Base-by-base conservation (phyloP, 2,888 invertebrate genomes). In the Macaria liturata region DNA sequence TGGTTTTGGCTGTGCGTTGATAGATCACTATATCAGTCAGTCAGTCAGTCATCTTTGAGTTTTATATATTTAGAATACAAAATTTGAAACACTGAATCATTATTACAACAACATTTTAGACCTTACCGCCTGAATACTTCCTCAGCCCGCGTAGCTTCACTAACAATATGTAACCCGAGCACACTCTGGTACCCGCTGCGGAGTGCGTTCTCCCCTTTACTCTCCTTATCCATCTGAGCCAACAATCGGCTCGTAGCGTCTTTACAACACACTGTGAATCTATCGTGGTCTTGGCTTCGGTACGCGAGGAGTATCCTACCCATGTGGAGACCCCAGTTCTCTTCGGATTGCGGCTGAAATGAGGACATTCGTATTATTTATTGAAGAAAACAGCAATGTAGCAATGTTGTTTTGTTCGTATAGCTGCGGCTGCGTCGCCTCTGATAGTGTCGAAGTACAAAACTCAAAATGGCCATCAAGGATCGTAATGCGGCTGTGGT, bases 271-370 rank as follows among this genome's bases (percentile, higher is more conserved):
- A 80, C 67, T 1, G 80, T 65, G 54, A 94, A 82, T 0, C 68
- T 62, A 0, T 73, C 78, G 57, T 81, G 79, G n/a, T 87, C 78
- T 65, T 86, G 81, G 3, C 76, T 75, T 1, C 92, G 92, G 57
- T 94, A 93, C 5, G 94, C 86, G 4, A 96, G 83, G 3, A 97
- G 89, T 0, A 95, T 93, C 55, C 93, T 93, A 4, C 97, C 97
- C 72, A 97, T 94, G 40, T 95, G 93, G 0, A 96, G 93, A 44
- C 95, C 95, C 97, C 97, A 97, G 73, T 94, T 94, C 67, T 91
- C 91, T 59, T 88, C 84, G 4, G 84, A 84, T 3, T 82, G 71
- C 4, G 90, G 89, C 91, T 91, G 64, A 32, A 59, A 62, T 20
- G 34, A 37, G 7, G 3, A 37, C 4, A 37, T 7, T 37, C 7